Percentiles rank a stretch among this genome's conserved stretches.
These are phyloP conservation scores for Mionectes macconnelli DNA, from an alignment of 2,113 vertebrate species.

Conservation along the genomic window DNA sequence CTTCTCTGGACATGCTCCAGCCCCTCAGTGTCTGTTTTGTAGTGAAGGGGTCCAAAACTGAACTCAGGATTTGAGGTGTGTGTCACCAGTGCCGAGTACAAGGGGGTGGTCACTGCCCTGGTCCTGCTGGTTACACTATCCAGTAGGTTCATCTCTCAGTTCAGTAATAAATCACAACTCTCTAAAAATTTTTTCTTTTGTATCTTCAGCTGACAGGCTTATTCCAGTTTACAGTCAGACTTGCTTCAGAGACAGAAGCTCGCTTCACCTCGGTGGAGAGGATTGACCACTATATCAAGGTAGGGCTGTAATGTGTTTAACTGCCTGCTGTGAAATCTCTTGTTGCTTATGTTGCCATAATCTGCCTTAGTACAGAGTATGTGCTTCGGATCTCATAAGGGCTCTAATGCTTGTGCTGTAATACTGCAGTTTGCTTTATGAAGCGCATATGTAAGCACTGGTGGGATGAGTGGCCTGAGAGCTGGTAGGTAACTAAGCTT, in stretches of 20 bases:
- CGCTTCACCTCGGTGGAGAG: constrained; percentile 93
- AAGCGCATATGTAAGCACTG: not conserved
- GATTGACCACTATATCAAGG: constrained; percentile 92
- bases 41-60: not conserved
- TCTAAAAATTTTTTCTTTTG: not conserved
- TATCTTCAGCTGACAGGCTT: constrained; percentile 84
- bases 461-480: not conserved
- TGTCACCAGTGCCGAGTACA: not conserved
- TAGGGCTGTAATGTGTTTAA: constrained; percentile 23
- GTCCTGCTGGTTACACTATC: not conserved
- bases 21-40: not conserved
- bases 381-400: not conserved
- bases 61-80: not conserved
- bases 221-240: constrained; percentile 93
- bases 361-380: not conserved
- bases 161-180: not conserved
- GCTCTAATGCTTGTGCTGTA: not conserved
- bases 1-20: not conserved
- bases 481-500: not conserved
- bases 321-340: not conserved
- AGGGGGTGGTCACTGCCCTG: not conserved
- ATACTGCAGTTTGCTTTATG: not conserved
- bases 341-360: not conserved
- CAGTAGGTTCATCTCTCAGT: not conserved
- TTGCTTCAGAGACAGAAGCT: constrained; percentile 93